Percentiles rank a stretch among this genome's conserved stretches.
Conservation (phyloP, 2,888 invertebrate genomes). For the Pollenia labialis region DNA sequence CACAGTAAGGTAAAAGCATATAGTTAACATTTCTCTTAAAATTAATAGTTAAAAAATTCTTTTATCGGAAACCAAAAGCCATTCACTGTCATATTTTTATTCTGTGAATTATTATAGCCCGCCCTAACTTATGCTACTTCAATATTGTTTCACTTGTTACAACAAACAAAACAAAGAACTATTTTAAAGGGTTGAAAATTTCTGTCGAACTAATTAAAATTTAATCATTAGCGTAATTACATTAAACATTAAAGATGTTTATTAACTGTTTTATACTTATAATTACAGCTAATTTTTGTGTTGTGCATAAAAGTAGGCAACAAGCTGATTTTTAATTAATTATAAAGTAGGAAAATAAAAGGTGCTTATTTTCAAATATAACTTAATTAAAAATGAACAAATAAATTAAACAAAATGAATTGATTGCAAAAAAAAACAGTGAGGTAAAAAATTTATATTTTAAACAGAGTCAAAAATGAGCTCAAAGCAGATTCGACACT, state of each 20-base stretch:
- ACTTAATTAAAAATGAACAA: constrained; percentile 29
- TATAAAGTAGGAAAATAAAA: constrained; percentile 19
- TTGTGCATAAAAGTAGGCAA: constrained; percentile 46
- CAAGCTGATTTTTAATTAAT: constrained; percentile 62
- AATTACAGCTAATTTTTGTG: background rate
- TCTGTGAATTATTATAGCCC: background rate
- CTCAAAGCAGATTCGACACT: too few species aligned
- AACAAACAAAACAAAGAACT: background rate
- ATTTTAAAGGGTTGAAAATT: background rate
- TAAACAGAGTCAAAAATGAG: too few species aligned
- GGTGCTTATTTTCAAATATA: background rate
- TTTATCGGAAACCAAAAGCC: too few species aligned
- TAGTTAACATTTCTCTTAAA: too few species aligned
- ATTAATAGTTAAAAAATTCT: too few species aligned
- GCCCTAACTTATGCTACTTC: background rate
- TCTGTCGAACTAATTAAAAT: constrained; percentile 53
- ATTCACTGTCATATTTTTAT: too few species aligned
- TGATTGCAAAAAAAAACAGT: too few species aligned
- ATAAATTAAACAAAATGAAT: too few species aligned
- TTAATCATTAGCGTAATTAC: constrained; percentile 62
- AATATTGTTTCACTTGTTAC: background rate
- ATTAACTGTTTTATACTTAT: constrained; percentile 12
- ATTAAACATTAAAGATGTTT: constrained; percentile 52
- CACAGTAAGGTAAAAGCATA: too few species aligned
- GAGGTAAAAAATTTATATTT: too few species aligned